These are phyloP conservation scores for Brachymystax lenok DNA, from an alignment of 2,797 vertebrate species.

Conservation along the genomic window DNA sequence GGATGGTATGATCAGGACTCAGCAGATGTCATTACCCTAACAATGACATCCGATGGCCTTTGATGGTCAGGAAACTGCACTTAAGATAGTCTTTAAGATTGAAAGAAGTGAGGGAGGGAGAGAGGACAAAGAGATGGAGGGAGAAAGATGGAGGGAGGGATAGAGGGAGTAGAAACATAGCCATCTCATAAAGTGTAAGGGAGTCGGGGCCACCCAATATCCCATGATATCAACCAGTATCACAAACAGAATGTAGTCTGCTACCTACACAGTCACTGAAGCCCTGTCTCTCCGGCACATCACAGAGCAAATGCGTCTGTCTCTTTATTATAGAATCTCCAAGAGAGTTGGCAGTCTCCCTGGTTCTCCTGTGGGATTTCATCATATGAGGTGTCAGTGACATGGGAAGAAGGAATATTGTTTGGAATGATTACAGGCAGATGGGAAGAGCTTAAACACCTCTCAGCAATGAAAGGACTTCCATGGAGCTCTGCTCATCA, in stretches of 20 bases:
- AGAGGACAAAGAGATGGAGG: not conserved
- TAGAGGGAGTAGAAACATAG: not conserved
- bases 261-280: not conserved
- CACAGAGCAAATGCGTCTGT: not conserved
- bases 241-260: not conserved
- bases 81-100: conserved; percentile 9
- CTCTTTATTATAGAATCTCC: conserved; percentile 1
- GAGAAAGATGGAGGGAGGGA: not conserved
- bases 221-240: not conserved
- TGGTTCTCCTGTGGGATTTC: not conserved
- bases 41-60: conserved; percentile 45
- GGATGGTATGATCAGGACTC: not conserved
- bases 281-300: not conserved
- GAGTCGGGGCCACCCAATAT: not conserved
- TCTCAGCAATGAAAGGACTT: conserved; percentile 13
- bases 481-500: not conserved
- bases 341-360: not conserved
- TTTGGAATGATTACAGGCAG: conserved; percentile 5
- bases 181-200: not conserved
- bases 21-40: conserved; percentile 39
- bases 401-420: not conserved
- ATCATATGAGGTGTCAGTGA: not conserved
- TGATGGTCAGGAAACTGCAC: conserved; percentile 43
- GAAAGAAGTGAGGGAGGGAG: conserved; percentile 6
- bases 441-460: not conserved